Evolutionary conservation across 2,888 invertebrate genomes (phyloP).

Genomic region (Leucophenga montana): DNA sequence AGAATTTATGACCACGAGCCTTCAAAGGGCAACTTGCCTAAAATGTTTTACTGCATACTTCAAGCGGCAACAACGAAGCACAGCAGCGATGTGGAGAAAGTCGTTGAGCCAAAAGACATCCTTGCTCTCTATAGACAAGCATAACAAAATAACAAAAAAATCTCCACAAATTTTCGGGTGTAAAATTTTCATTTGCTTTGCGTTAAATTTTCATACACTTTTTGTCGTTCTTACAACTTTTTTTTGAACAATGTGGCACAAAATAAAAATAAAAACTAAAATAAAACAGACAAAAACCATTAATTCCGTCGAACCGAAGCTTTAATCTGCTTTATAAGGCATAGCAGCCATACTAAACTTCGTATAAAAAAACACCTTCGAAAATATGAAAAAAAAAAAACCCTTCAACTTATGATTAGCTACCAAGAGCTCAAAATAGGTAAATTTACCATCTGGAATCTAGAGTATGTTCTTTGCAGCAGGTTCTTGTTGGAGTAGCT

Average conservation of each 20-base stretch:
- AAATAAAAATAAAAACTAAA: too few relatives aligned
- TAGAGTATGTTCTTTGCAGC: too few relatives aligned
- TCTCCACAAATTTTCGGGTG: slow-evolving; percentile 45
- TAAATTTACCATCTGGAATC: too few relatives aligned
- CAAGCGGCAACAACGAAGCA: slow-evolving; percentile 20
- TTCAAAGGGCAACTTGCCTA: slow-evolving; percentile 60
- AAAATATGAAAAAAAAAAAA: too few relatives aligned
- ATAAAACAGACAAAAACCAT: too few relatives aligned
- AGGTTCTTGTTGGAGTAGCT: too few relatives aligned
- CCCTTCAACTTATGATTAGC: too few relatives aligned
- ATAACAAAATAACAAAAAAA: slow-evolving; percentile 13
- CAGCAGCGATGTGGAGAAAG: slow-evolving; percentile 41
- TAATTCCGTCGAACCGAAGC: too few relatives aligned
- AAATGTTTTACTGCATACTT: slow-evolving; percentile 42
- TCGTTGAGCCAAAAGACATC: slow-evolving; percentile 25
- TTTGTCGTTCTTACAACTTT: neutral
- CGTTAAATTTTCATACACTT: slow-evolving; percentile 25
- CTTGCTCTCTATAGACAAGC: neutral
- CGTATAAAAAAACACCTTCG: too few relatives aligned
- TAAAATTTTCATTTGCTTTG: slow-evolving; percentile 56
- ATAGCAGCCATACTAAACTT: too few relatives aligned
- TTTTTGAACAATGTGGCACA: neutral
- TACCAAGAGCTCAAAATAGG: too few relatives aligned
- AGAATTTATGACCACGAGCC: slow-evolving; percentile 67
- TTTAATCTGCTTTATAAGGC: too few relatives aligned